phyloP scores from a whole-genome alignment of 2,888 invertebrate genomes.

The Ophioninae sp. region DNA sequence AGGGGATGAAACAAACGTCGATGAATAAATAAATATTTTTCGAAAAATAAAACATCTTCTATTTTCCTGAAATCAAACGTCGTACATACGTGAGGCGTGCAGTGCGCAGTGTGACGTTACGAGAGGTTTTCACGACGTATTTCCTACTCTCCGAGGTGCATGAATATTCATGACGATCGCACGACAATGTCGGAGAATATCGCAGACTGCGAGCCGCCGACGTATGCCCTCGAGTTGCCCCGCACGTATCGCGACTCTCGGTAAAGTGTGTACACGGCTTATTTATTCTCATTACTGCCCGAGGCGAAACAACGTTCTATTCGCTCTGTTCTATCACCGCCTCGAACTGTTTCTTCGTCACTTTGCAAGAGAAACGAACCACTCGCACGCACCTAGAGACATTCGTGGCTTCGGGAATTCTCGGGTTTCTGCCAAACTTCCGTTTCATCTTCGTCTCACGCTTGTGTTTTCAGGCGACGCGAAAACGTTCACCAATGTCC shows the following conservation, averaged over 20 bases:
- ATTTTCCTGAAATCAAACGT: no score
- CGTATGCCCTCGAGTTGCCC: slow-evolving; percentile 35
- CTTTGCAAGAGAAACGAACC: not conserved
- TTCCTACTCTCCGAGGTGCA: slow-evolving; percentile 25
- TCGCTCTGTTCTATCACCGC: slow-evolving; percentile 7
- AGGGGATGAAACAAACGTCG: no score
- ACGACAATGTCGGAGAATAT: slow-evolving; percentile 33
- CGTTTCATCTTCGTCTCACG: not conserved
- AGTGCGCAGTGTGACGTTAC: slow-evolving; percentile 34
- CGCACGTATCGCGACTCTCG: slow-evolving; percentile 32
- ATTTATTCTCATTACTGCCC: slow-evolving; percentile 25
- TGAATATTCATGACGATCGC: slow-evolving; percentile 60
- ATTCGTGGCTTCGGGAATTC: not conserved
- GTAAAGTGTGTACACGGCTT: slow-evolving; percentile 26
- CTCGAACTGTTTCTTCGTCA: slow-evolving; percentile 1
- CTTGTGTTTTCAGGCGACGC: not conserved
- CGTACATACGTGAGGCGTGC: not conserved
- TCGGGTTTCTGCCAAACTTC: not conserved
- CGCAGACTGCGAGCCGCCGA: slow-evolving; percentile 61
- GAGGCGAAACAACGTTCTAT: slow-evolving; percentile 24
- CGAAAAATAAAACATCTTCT: no score
- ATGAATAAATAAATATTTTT: no score
- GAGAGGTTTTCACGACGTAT: slow-evolving; percentile 40
- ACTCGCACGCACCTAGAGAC: not conserved
- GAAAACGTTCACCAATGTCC: slow-evolving; percentile 4